Percentiles rank a stretch among this genome's conserved stretches.
phyloP scores from a whole-genome alignment of 2,888 invertebrate genomes.

The Labia minor region DNA sequence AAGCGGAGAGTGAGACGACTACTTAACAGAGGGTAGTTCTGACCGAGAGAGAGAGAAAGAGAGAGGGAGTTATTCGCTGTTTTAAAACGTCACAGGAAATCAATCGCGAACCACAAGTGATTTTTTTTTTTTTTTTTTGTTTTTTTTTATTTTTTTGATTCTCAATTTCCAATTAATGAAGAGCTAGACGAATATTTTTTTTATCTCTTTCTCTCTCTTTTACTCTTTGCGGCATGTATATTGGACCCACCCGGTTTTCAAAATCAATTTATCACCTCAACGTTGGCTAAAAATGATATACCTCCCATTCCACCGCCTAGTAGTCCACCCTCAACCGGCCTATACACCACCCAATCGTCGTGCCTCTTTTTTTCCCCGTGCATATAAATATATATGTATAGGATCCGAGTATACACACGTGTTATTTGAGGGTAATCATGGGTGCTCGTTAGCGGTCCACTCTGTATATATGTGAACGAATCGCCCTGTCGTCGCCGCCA shows the following conservation, averaged over 20 bases:
- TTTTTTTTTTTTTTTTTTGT: not conserved
- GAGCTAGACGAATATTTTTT: not conserved
- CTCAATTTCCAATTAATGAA: slow-evolving; percentile 8
- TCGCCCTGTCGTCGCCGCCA: slow-evolving; percentile 13
- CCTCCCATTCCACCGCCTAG: not conserved
- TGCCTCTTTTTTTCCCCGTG: not conserved
- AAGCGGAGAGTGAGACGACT: too few relatives aligned
- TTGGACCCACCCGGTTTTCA: not conserved
- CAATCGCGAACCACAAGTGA: slow-evolving; percentile 8
- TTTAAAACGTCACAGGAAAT: slow-evolving; percentile 5
- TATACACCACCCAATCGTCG: too few relatives aligned
- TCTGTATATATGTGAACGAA: not conserved
- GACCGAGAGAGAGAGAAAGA: not conserved
- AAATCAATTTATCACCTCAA: slow-evolving; percentile 2
- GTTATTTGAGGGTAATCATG: slow-evolving; percentile 13
- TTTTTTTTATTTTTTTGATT: not conserved
- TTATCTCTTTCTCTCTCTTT: not conserved
- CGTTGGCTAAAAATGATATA: not conserved
- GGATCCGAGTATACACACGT: slow-evolving; percentile 2
- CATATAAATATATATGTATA: not conserved
- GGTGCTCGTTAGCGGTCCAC: slow-evolving; percentile 7
- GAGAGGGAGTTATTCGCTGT: not conserved
- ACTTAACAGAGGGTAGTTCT: too few relatives aligned
- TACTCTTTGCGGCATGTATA: not conserved
- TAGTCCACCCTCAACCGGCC: too few relatives aligned